Evolutionary conservation across 1,140 invertebrate species (phyloP), one percentile per base, ranked within the genome.

Genomic region (Trichoplusia ni): DNA sequence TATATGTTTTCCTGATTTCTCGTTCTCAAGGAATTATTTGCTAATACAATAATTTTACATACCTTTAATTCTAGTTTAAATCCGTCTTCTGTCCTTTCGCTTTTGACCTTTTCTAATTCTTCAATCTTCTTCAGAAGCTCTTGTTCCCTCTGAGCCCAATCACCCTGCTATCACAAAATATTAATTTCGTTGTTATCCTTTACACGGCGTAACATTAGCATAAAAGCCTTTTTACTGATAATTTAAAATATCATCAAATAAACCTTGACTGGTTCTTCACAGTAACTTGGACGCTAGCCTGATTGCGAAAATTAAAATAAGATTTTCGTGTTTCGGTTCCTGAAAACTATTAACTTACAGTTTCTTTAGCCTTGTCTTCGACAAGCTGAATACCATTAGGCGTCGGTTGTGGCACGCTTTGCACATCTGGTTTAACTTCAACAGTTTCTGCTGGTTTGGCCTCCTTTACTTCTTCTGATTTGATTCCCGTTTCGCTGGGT

Each of bases 1-100:
- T 11, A n/a, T 33, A 31, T 8, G 6, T 8, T 31, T 8, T 8
- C 29, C 9, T 33, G 11, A 6, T 33, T 33, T 33, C 9, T 37
- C n/a, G 13, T 11, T 11, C 44, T 62, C 42, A 23, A 7, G 6
- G n/a, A n/a, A n/a, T n/a, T n/a, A n/a, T n/a, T n/a, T n/a, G n/a
- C n/a, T n/a, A n/a, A n/a, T n/a, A n/a, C n/a, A n/a, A n/a, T n/a
- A n/a, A 47, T n/a, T 44, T 27, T 68, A 87, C 84, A 29, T 71
- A 90, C 88, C 73, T 90, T 90, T 5, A 91, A 60, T 75, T 91
- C 81, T 27, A 91, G 58, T 42, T 69, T 74, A 11, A 89, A 47
- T 0, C 83, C 81, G 37, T 91, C 82, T 67, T 82, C 81, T 29
- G 76, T 84, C 35, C 71, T 85, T 44, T 84, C 82, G 16, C 54